Evolutionary conservation across 2,113 vertebrate genomes (phyloP).

Genomic region (Chloropsis hardwickii): DNA sequence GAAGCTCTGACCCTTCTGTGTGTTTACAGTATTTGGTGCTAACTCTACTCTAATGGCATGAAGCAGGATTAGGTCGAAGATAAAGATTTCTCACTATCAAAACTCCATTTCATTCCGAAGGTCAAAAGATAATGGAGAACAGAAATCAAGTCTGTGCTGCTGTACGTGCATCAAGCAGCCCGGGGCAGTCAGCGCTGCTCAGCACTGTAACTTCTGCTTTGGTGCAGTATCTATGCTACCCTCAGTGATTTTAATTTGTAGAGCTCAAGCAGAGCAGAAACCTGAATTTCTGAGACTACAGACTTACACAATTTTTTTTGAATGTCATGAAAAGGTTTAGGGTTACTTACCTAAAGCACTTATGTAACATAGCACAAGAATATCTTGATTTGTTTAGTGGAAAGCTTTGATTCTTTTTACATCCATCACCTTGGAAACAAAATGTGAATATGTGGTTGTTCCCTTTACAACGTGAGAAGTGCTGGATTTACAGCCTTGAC

Average conservation of each 20-base stretch:
- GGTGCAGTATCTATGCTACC: neutral
- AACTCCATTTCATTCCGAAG: neutral
- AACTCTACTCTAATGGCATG: neutral
- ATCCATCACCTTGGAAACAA: conserved; percentile 25
- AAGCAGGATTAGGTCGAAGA: neutral
- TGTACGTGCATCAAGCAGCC: accelerated
- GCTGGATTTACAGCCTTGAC: neutral
- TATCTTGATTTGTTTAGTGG: neutral
- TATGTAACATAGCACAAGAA: neutral
- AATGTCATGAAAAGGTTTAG: neutral
- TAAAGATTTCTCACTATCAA: neutral
- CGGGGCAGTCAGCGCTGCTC: accelerated
- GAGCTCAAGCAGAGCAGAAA: neutral
- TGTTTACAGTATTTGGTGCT: neutral
- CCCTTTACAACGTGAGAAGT: neutral
- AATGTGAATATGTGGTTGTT: neutral
- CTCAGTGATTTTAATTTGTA: neutral
- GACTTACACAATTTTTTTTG: neutral
- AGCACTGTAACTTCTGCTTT: neutral
- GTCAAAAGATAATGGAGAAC: neutral
- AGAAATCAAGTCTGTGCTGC: neutral
- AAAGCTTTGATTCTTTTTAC: neutral
- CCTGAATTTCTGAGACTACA: neutral
- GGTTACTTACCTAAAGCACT: neutral
- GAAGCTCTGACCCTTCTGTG: neutral